Evolutionary conservation across 2,888 invertebrate species (phyloP).

Genomic region (Ganaspis brasiliensis): DNA sequence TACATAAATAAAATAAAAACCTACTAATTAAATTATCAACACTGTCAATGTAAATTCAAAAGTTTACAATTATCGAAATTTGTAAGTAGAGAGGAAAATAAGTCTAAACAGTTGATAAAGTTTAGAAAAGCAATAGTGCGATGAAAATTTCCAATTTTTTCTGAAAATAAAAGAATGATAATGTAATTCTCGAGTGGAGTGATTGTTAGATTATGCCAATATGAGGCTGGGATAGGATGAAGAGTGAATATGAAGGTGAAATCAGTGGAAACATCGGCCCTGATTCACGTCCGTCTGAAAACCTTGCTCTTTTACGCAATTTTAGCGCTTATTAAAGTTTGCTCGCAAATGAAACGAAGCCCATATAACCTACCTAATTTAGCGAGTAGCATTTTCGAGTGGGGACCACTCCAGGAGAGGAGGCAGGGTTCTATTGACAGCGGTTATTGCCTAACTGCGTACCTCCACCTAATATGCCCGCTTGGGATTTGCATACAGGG

Average conservation of each 20-base stretch:
- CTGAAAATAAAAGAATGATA: background rate
- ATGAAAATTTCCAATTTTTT: background rate
- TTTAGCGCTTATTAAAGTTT: conserved; percentile 81
- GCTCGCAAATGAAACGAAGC: conserved; percentile 81
- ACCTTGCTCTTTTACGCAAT: conserved; percentile 81
- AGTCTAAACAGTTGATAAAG: too few species aligned
- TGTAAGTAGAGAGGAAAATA: too few species aligned
- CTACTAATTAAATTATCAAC: too few species aligned
- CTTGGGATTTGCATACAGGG: conserved; percentile 78
- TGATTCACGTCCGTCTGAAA: conserved; percentile 77
- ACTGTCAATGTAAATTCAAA: too few species aligned
- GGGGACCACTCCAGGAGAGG: conserved; percentile 76
- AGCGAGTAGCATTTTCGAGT: conserved; percentile 81
- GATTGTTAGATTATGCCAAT: conserved; percentile 33
- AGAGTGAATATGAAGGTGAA: conserved; percentile 56
- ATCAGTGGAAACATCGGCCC: conserved; percentile 61
- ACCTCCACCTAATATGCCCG: conserved; percentile 80
- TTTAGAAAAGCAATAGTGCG: too few species aligned
- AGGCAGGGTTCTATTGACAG: conserved; percentile 79
- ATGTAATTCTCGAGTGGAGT: background rate
- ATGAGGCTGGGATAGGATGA: conserved; percentile 30
- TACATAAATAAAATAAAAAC: too few species aligned
- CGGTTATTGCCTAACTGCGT: conserved; percentile 81
- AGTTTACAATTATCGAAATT: too few species aligned
- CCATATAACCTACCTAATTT: conserved; percentile 81